phyloP scores from a whole-genome alignment of 1,140 invertebrate genomes.

The Probaryconus sp. region DNA sequence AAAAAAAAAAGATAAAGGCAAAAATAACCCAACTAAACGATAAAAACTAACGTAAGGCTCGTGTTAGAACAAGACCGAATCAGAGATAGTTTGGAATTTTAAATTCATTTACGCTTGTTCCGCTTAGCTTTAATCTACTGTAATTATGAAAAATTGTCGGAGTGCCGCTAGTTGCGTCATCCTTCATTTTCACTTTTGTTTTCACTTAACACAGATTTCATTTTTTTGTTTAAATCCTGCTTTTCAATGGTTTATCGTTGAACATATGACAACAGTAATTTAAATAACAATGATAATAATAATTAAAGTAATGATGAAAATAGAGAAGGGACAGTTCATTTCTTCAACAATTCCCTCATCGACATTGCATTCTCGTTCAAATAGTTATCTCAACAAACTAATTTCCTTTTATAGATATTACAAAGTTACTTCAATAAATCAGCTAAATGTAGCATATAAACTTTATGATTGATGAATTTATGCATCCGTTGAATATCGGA shows the following conservation, averaged over 20 bases:
- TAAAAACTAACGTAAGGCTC: constrained; percentile 25
- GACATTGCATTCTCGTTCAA: background rate
- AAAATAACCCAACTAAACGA: constrained; percentile 8
- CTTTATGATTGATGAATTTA: constrained; percentile 68
- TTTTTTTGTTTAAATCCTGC: constrained; percentile 19
- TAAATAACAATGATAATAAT: too few species aligned
- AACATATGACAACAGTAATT: too few species aligned
- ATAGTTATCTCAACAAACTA: background rate
- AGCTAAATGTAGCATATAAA: constrained; percentile 30
- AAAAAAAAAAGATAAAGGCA: constrained; percentile 41
- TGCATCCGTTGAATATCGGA: constrained; percentile 65
- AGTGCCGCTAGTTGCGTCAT: background rate
- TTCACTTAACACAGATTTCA: background rate
- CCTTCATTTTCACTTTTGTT: background rate
- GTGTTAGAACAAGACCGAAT: constrained; percentile 35
- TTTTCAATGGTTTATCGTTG: background rate
- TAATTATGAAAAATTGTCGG: constrained; percentile 69
- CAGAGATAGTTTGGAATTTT: constrained; percentile 68
- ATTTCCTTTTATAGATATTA: background rate
- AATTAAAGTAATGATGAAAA: too few species aligned
- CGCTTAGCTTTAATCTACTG: constrained; percentile 69
- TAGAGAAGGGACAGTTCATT: too few species aligned
- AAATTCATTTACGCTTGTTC: constrained; percentile 68
- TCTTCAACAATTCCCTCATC: too few species aligned
- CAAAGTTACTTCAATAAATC: too few species aligned